Evolutionary conservation across 2,797 vertebrate species (phyloP).

Genomic region (Odontamblyopus lacepedii): DNA sequence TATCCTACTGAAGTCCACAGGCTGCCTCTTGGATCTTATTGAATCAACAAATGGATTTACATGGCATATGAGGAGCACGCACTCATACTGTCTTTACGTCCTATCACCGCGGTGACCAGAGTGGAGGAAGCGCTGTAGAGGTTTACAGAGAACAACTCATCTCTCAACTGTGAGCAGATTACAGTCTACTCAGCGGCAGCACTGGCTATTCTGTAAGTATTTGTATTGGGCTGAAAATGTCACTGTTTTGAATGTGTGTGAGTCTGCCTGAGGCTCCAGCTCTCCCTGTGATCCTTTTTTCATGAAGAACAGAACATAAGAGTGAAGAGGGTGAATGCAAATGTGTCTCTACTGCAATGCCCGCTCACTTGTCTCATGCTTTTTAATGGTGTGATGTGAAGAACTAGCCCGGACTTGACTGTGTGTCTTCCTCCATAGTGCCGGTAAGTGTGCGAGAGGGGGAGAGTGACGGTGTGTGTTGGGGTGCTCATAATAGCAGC

Average conservation of each 20-base stretch:
- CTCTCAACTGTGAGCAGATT: constrained; percentile 46
- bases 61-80: constrained; percentile 26
- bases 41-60: constrained; percentile 70
- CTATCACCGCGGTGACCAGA: constrained; percentile 58
- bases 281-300: constrained; percentile 47
- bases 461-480: constrained; percentile 50
- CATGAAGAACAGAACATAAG: constrained; percentile 43
- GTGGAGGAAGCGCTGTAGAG: constrained; percentile 44
- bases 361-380: constrained; percentile 28
- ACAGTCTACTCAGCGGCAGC: constrained; percentile 48
- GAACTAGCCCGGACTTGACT: constrained; percentile 62
- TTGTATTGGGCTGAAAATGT: constrained; percentile 47
- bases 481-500: constrained; percentile 70
- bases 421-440: constrained; percentile 60
- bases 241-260: constrained; percentile 36
- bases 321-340: constrained; percentile 29
- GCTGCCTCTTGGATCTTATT: constrained; percentile 44
- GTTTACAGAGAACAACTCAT: constrained; percentile 57
- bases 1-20: constrained; percentile 69
- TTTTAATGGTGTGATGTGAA: constrained; percentile 26
- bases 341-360: constrained; percentile 50
- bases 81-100: constrained; percentile 35
- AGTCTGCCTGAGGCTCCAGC: constrained; percentile 36
- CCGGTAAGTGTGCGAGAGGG: constrained; percentile 43
- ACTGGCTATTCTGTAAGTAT: constrained; percentile 66